phyloP scores from a whole-genome alignment of 2,113 vertebrate species.

The Theropithecus gelada region DNA sequence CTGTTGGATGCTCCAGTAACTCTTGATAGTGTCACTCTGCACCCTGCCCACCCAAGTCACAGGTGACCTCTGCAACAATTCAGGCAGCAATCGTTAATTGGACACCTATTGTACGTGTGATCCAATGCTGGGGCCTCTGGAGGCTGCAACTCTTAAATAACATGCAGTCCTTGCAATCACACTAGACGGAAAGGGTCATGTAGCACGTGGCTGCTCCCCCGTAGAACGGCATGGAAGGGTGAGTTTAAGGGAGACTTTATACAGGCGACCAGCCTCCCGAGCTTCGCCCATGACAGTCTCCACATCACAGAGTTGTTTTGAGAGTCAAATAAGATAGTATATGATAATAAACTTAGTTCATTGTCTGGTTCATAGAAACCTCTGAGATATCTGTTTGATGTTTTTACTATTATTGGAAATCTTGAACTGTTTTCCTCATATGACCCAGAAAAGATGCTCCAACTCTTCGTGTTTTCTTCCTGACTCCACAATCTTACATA shows the following conservation, averaged over 20 bases:
- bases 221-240: rapidly evolving
- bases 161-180: background rate
- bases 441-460: background rate
- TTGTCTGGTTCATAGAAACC: rapidly evolving
- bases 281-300: rapidly evolving
- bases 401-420: too few species aligned
- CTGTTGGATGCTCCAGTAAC: rapidly evolving
- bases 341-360: background rate
- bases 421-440: rapidly evolving
- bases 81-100: rapidly evolving
- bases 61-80: background rate
- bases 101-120: background rate
- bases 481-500: background rate
- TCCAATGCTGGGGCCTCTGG: background rate
- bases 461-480: background rate
- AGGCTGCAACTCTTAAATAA: rapidly evolving
- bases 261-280: background rate
- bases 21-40: rapidly evolving
- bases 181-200: background rate
- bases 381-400: too few species aligned
- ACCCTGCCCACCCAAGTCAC: rapidly evolving
- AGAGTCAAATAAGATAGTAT: background rate
- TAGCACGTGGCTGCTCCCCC: rapidly evolving
- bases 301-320: rapidly evolving
- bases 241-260: rapidly evolving